Conservation (phyloP, 23 tunicate genomes). For the Ciona savignyi region DNA sequence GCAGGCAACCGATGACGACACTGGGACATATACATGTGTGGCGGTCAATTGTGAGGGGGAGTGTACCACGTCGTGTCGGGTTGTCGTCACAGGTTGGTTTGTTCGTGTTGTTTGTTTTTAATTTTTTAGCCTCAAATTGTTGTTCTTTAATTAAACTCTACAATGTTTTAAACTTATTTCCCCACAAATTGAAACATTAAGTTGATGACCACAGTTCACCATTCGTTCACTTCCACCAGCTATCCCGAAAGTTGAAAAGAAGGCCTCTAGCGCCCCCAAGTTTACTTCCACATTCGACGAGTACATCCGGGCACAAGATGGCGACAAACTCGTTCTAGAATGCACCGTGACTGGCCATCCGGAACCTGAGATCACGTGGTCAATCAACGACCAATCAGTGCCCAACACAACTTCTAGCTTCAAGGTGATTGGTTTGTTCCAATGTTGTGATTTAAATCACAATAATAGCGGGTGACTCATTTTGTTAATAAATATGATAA, state of each 20-base stretch:
- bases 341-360: slow-evolving; percentile 64
- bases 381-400: slow-evolving; percentile 35
- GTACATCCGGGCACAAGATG: slow-evolving; percentile 82
- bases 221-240: too few relatives aligned
- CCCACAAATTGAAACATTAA: too few relatives aligned
- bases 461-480: too few relatives aligned
- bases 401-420: slow-evolving; percentile 24
- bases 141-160: too few relatives aligned
- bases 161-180: too few relatives aligned
- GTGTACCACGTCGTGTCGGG: slow-evolving; percentile 63
- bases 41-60: slow-evolving; percentile 69
- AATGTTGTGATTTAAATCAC: background rate
- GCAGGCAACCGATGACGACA: slow-evolving; percentile 67
- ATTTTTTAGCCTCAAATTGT: too few relatives aligned
- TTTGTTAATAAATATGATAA: too few relatives aligned
- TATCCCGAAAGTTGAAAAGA: slow-evolving; percentile 32
- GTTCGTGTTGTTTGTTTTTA: too few relatives aligned
- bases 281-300: slow-evolving; percentile 51
- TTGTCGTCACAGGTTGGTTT: slow-evolving; percentile 43
- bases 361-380: slow-evolving; percentile 77
- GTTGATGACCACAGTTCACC: too few relatives aligned
- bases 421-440: slow-evolving; percentile 29
- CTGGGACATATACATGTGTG: slow-evolving; percentile 66
- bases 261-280: slow-evolving; percentile 57
- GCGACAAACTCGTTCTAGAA: slow-evolving; percentile 54